phyloP scores from a whole-genome alignment of 2,797 vertebrate genomes.

The Decapterus maruadsi region DNA sequence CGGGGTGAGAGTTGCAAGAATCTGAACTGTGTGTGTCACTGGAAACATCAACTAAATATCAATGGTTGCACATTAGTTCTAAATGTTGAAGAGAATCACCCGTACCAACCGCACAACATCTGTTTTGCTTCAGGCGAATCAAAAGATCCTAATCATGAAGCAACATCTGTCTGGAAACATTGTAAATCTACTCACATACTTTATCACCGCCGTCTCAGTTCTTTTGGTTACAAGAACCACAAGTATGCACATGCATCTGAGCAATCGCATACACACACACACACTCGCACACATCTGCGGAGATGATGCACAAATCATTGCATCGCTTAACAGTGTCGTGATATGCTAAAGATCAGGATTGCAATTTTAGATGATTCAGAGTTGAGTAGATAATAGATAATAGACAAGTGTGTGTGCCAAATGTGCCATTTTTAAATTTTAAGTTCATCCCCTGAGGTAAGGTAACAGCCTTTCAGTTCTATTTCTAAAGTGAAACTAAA shows the following conservation, averaged over 20 bases:
- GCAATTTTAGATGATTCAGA: neutral
- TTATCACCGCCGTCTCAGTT: neutral
- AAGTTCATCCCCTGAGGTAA: neutral
- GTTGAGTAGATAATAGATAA: neutral
- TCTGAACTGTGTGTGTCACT: neutral
- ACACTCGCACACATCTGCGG: neutral
- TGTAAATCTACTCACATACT: neutral
- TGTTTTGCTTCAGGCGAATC: conserved; percentile 29
- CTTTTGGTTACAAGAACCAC: conserved; percentile 13
- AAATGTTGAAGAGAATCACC: neutral
- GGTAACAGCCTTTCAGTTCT: neutral
- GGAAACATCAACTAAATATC: neutral
- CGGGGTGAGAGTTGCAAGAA: neutral
- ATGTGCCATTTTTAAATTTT: neutral
- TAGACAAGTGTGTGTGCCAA: too few relatives aligned
- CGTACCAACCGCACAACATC: conserved; percentile 7
- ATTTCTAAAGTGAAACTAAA: neutral
- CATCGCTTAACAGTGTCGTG: neutral
- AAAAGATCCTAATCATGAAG: conserved; percentile 28
- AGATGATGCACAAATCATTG: conserved; percentile 6
- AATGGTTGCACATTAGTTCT: neutral
- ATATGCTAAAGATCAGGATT: neutral
- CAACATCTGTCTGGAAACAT: conserved; percentile 15
- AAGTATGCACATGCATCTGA: neutral
- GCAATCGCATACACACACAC: neutral